These are phyloP conservation scores for Linnaemya tessellans DNA, from an alignment of 2,888 invertebrate species.

Conservation along the genomic window DNA sequence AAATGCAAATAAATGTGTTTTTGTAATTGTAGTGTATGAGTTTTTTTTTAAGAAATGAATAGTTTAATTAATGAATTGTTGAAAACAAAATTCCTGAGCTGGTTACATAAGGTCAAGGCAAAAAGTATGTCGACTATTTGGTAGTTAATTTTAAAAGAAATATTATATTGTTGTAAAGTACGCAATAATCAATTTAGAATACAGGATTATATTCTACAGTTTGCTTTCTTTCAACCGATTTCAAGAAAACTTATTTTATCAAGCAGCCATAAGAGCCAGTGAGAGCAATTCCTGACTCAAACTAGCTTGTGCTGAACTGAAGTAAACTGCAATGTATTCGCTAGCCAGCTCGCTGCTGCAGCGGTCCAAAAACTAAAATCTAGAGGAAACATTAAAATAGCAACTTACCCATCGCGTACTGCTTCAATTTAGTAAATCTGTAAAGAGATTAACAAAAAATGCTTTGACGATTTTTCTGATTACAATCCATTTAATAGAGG, in stretches of 20 bases:
- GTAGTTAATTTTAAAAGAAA: not conserved
- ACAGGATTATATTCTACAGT: no score
- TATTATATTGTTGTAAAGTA: no score
- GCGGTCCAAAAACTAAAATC: no score
- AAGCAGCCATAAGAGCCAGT: no score
- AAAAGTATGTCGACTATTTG: not conserved
- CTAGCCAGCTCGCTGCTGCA: no score
- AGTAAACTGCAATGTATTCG: no score
- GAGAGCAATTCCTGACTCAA: no score
- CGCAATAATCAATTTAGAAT: no score
- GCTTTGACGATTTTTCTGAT: not conserved
- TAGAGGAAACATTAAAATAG: no score
- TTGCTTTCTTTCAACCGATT: no score
- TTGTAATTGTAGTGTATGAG: not conserved
- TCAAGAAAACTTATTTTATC: no score
- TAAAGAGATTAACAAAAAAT: constrained; percentile 9
- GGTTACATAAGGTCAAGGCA: not conserved
- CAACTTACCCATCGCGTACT: not conserved
- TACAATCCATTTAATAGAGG: not conserved
- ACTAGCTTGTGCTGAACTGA: no score
- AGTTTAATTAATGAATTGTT: constrained; percentile 1
- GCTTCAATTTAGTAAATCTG: not conserved
- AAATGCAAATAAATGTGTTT: constrained; percentile 5
- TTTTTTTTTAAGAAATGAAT: constrained; percentile 26
- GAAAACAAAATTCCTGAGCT: not conserved